Conservation (phyloP, 1,140 invertebrate species). For the Antheraea mylitta region DNA sequence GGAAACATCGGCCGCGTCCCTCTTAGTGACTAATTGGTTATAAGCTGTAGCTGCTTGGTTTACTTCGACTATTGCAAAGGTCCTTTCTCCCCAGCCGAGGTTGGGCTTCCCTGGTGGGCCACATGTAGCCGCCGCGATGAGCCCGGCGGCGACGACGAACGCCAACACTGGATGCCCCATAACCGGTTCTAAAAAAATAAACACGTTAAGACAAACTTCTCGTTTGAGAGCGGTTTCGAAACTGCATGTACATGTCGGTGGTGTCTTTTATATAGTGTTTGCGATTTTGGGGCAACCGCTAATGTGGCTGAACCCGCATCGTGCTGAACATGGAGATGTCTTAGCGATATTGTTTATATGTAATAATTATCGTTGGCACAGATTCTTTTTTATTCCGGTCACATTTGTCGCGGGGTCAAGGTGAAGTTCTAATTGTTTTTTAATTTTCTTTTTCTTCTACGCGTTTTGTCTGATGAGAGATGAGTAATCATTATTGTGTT, state of each 20-base stretch:
- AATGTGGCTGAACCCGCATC: constrained; percentile 49
- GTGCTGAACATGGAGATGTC: constrained; percentile 33
- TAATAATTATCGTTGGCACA: constrained; percentile 71
- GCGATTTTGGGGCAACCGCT: constrained; percentile 71
- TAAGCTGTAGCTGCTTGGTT: constrained; percentile 71
- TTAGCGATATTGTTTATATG: constrained; percentile 55
- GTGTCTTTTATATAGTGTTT: constrained; percentile 65
- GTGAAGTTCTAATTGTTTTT: constrained; percentile 59
- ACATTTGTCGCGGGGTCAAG: constrained; percentile 55
- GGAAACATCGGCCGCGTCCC: constrained; percentile 61
- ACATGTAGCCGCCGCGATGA: constrained; percentile 45
- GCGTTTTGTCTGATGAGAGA: constrained; percentile 32
- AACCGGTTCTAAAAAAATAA: constrained; percentile 66
- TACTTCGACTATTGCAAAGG: constrained; percentile 69
- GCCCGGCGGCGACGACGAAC: constrained; percentile 41
- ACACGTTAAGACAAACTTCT: constrained; percentile 41
- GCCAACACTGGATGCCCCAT: constrained; percentile 52
- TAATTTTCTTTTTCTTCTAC: constrained; percentile 2
- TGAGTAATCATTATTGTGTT: constrained; percentile 6
- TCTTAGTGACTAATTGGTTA: constrained; percentile 62
- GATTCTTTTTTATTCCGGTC: constrained; percentile 49
- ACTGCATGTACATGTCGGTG: constrained; percentile 54
- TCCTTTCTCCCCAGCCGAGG: constrained; percentile 66
- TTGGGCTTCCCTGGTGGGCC: constrained; percentile 62
- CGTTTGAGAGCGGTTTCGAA: constrained; percentile 45